Percentiles rank a stretch among this genome's conserved stretches.
Evolutionary conservation across 2,113 vertebrate genomes (phyloP).

Genomic region (Anthoscopus minutus): DNA sequence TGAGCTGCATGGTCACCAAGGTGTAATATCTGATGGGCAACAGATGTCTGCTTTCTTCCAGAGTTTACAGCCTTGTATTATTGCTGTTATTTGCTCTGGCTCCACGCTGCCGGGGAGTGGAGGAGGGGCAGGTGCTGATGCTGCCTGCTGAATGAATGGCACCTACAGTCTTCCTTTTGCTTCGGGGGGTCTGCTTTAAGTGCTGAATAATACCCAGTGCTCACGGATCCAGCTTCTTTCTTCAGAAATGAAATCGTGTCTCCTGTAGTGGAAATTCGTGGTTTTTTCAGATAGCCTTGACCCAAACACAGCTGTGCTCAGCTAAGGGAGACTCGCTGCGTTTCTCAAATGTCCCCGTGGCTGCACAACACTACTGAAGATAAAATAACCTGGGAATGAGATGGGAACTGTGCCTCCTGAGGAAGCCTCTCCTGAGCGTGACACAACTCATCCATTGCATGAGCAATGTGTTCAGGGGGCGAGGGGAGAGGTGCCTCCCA

Average conservation of each 20-base stretch:
- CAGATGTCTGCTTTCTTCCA: constrained; percentile 34
- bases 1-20: constrained; percentile 44
- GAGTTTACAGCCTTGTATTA: neutral
- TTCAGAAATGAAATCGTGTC: neutral
- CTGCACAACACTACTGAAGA: neutral
- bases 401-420: neutral
- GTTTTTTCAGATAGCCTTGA: neutral
- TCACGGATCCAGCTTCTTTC: neutral
- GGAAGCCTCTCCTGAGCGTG: neutral
- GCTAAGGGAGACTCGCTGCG: neutral
- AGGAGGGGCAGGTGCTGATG: neutral
- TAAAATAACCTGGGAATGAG: neutral
- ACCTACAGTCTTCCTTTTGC: neutral
- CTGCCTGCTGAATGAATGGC: constrained; percentile 13
- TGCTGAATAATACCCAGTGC: neutral
- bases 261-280: neutral
- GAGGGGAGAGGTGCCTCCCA: neutral
- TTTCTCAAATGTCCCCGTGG: neutral
- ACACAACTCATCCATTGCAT: neutral
- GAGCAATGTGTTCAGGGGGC: neutral
- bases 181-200: neutral
- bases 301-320: neutral
- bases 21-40: constrained; percentile 55
- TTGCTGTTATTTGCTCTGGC: constrained; percentile 37
- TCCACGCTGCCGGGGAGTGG: neutral